phyloP scores from a whole-genome alignment of 2,888 invertebrate species.

The Aphidius colemani region DNA sequence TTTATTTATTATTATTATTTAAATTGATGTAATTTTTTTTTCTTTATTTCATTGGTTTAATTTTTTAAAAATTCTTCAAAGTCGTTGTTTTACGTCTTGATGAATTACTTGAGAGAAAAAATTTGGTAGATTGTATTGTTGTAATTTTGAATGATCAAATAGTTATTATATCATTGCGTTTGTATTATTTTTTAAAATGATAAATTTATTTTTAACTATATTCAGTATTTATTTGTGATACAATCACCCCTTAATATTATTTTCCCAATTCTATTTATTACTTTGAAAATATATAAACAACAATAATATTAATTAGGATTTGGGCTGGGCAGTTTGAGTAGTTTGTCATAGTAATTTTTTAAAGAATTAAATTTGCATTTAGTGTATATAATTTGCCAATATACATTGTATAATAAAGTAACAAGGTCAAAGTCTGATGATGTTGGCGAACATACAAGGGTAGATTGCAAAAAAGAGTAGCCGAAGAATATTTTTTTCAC shows the following conservation, averaged over 20 bases:
- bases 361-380: not conserved
- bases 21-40: not conserved
- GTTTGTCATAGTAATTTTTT: not conserved
- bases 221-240: not conserved
- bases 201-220: not conserved
- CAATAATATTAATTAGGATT: too few species aligned
- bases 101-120: slow-evolving; percentile 41
- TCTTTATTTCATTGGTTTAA: slow-evolving; percentile 40
- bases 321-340: too few species aligned
- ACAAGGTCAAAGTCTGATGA: slow-evolving; percentile 2
- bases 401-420: slow-evolving; percentile 17
- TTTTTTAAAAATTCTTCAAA: slow-evolving; percentile 57
- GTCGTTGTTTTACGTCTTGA: slow-evolving; percentile 56
- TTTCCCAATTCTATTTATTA: too few species aligned
- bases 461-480: not conserved
- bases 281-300: too few species aligned
- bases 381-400: not conserved
- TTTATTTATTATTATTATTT: not conserved
- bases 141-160: not conserved
- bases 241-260: too few species aligned
- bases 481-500: not conserved
- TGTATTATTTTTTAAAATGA: not conserved
- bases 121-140: not conserved
- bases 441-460: not conserved
- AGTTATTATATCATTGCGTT: not conserved